Percentiles rank a stretch among this genome's conserved stretches.
phyloP scores from a whole-genome alignment of 2,888 invertebrate species.

The Cerceris rybyensis region DNA sequence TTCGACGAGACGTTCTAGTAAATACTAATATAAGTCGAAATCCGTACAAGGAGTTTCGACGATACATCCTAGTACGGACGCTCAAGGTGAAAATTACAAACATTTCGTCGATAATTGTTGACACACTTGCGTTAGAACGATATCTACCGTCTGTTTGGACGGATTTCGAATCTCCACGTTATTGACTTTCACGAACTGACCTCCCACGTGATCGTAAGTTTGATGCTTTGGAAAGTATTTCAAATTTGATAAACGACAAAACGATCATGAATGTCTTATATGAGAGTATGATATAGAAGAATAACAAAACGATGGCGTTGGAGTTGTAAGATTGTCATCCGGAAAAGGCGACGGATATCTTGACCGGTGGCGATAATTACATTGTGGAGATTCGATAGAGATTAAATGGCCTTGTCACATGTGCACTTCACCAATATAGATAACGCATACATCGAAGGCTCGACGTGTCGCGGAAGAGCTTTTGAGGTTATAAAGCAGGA shows the following conservation, averaged over 20 bases:
- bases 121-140: neutral
- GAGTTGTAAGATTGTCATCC: neutral
- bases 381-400: conserved; percentile 12
- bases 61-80: no score
- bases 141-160: neutral
- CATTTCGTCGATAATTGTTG: neutral
- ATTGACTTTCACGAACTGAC: neutral
- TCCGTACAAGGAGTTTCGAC: no score
- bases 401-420: conserved; percentile 10
- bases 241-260: no score
- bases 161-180: conserved; percentile 1
- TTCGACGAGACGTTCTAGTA: no score
- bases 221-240: no score
- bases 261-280: no score
- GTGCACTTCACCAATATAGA: conserved; percentile 21
- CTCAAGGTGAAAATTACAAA: no score
- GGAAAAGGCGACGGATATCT: conserved; percentile 11
- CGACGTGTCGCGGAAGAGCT: conserved; percentile 13
- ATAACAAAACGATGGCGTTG: neutral
- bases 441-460: conserved; percentile 24
- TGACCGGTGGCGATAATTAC: conserved; percentile 35
- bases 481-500: conserved; percentile 22
- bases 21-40: no score
- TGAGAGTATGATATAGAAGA: no score
- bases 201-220: no score